A percentile compares a stretch with the other conserved stretches of the same genome.
phyloP scores from a whole-genome alignment of 1,140 invertebrate genomes.

The Panagrolaimus sp. region DNA sequence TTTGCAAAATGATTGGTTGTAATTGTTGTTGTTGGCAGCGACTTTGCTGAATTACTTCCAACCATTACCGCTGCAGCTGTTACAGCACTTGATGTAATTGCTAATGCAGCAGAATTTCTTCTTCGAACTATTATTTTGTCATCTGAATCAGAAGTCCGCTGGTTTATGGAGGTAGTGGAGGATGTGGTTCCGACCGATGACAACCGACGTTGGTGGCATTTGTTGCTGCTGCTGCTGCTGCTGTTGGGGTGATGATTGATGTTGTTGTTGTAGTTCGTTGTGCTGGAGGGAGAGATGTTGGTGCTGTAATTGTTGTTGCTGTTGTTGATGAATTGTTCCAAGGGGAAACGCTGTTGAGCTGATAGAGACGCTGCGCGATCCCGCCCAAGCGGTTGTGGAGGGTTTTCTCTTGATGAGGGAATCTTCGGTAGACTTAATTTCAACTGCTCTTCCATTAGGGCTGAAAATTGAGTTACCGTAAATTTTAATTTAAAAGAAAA shows the following conservation, averaged over 20 bases:
- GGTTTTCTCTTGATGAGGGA: background rate
- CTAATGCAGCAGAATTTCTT: background rate
- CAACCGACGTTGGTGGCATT: constrained; percentile 15
- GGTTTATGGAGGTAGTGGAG: constrained; percentile 14
- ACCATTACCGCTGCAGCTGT: constrained; percentile 1
- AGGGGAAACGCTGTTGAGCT: background rate
- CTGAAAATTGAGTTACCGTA: too few relatives aligned
- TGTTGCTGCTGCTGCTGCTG: too few relatives aligned
- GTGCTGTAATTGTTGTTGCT: constrained; percentile 13
- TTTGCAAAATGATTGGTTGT: constrained; percentile 22
- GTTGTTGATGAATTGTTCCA: constrained; percentile 7
- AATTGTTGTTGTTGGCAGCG: background rate
- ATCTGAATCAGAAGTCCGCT: constrained; percentile 5
- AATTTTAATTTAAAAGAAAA: constrained; percentile 2
- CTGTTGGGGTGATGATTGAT: too few relatives aligned
- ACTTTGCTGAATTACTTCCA: constrained; percentile 13
- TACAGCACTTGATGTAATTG: background rate
- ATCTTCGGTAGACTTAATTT: constrained; percentile 2
- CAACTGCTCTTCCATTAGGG: constrained; percentile 4
- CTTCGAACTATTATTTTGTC: constrained; percentile 9
- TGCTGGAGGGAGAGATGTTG: constrained; percentile 4
- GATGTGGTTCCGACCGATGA: constrained; percentile 13
- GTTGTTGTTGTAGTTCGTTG: too few relatives aligned
- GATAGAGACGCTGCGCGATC: background rate
- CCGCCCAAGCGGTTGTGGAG: background rate